These are phyloP conservation scores for Kradibia gibbosae DNA, from an alignment of 1,140 invertebrate genomes.

Conservation along the genomic window DNA sequence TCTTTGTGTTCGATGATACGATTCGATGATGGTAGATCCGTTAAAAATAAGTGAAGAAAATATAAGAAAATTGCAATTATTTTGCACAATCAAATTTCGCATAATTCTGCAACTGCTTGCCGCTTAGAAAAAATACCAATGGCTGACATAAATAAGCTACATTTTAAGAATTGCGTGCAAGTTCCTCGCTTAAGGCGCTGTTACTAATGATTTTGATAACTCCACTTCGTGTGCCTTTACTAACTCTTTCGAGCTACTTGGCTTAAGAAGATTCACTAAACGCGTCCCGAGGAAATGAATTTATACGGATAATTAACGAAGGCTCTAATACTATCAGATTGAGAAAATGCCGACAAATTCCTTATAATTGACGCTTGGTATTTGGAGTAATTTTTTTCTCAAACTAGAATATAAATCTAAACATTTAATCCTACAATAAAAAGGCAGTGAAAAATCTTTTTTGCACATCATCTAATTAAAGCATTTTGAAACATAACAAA, in stretches of 20 bases:
- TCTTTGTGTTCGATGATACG: neutral
- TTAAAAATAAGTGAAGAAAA: neutral
- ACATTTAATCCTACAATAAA: no score
- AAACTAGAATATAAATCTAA: no score
- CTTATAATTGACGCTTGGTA: no score
- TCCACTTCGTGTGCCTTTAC: neutral
- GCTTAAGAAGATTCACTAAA: neutral
- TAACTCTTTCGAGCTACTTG: neutral
- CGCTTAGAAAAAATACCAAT: neutral
- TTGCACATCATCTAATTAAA: no score
- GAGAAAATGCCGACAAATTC: no score
- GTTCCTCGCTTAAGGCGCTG: neutral
- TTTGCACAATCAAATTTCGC: neutral
- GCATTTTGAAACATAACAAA: no score
- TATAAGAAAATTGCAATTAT: neutral
- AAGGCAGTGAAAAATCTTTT: no score
- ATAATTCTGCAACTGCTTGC: neutral
- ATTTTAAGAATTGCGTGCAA: slow-evolving; percentile 4
- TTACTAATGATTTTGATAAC: slow-evolving; percentile 33
- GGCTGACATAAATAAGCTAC: neutral
- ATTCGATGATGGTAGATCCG: no score
- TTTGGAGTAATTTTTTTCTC: no score
- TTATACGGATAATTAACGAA: neutral
- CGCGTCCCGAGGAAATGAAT: neutral
- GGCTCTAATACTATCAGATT: no score